Base-by-base conservation (phyloP, 1,140 invertebrate genomes). In the Zophobas atratus region DNA sequence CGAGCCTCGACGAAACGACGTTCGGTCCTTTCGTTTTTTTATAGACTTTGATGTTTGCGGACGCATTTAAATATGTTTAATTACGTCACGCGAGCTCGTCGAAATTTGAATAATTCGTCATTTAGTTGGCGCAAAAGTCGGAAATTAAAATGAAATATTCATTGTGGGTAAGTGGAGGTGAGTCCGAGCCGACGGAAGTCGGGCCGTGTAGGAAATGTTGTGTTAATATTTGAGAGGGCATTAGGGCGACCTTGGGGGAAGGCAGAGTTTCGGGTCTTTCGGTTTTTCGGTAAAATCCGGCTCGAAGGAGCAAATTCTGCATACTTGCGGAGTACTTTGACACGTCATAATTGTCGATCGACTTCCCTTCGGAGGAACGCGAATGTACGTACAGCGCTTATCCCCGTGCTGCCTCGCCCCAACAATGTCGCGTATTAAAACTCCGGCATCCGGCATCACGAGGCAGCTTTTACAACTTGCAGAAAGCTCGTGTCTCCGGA, bases 121-220 rank as follows among this genome's bases (percentile, higher is more conserved):
- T 73, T 73, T 73, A 32, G 55, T 73, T 73, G 49, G 55, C 71
- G 55, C 71, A 73, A 73, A 70, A 56, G 49, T 56, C 71, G 71
- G 71, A 73, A 73, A 73, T 73, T 73, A 73, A 73, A 73, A 73
- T 73, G 71, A 73, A 73, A 73, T 73, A 73, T 73, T 73, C 71
- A 73, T 73, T 49, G 36, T 43, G 49, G 51, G 38, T 32, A 73
- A 43, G 20, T 32, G 60, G 6, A 36, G 39, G 35, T 43, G 38
- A n/a, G 20, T 1, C 39, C n/a, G 60, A 67, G 39, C 60, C 41
- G 20, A 8, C 60, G 60, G 60, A 67, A 67, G 36, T 67, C 32
- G 33, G 38, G 43, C 39, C 43, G 39, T 67, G 56, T 67, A 43
- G 60, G 49, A 51, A 51, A 20, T 51, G 49, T 51, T 36, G 60